Percentiles rank a stretch among this genome's conserved stretches.
These are phyloP conservation scores for Cydia pomonella DNA, from an alignment of 1,140 invertebrate species.

Conservation along the genomic window DNA sequence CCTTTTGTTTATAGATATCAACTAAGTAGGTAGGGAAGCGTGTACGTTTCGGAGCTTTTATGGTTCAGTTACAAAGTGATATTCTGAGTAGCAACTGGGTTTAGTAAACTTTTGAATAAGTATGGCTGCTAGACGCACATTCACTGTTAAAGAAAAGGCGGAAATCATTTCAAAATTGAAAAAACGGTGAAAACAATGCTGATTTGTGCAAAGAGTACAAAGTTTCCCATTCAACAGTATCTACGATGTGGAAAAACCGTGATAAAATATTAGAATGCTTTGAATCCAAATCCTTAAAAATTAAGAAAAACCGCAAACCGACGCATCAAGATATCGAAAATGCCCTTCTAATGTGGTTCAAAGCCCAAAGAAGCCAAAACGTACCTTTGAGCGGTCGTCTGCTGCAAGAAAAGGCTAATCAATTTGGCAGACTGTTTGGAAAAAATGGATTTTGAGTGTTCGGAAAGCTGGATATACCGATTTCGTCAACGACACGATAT, in stretches of 20 bases:
- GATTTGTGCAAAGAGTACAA: slow-evolving; percentile 20
- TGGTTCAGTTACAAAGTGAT: slow-evolving; percentile 1
- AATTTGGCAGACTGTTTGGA: no score
- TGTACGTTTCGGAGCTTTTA: not conserved
- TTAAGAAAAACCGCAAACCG: no score
- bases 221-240: slow-evolving; percentile 34
- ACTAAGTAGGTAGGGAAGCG: not conserved
- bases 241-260: slow-evolving; percentile 25
- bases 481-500: no score
- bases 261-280: slow-evolving; percentile 17
- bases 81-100: slow-evolving; percentile 1
- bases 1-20: slow-evolving; percentile 6
- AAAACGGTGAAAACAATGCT: slow-evolving; percentile 29
- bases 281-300: no score
- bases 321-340: no score
- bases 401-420: no score
- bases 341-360: no score
- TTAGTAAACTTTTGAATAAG: not conserved
- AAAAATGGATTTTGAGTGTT: no score
- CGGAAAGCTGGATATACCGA: no score
- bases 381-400: no score
- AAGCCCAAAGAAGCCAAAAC: no score
- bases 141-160: slow-evolving; percentile 27
- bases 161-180: slow-evolving; percentile 26
- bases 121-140: slow-evolving; percentile 2